phyloP scores from a whole-genome alignment of 2,113 vertebrate genomes.

The Pseudorhombus dupliciocellatus region DNA sequence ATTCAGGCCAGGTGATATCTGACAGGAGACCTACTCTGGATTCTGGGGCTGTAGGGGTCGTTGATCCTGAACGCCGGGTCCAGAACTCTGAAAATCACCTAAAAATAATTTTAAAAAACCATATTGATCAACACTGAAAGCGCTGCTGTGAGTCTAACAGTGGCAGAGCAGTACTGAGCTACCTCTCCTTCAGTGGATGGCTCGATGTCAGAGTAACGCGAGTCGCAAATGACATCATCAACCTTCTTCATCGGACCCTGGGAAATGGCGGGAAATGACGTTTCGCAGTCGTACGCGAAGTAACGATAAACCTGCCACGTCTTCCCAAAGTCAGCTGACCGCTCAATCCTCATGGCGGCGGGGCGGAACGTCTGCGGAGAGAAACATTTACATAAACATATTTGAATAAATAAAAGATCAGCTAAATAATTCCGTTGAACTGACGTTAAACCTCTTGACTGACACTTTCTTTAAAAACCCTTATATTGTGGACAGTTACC shows the following conservation, averaged over 20 bases:
- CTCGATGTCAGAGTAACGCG: constrained; percentile 96
- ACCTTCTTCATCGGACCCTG: constrained; percentile 94
- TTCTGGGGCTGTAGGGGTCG: constrained; percentile 94
- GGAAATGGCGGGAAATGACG: constrained; percentile 86
- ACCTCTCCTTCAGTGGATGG: constrained; percentile 98
- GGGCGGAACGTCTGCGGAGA: constrained; percentile 91
- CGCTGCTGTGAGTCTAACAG: not conserved
- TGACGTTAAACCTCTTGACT: no score
- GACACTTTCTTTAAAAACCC: not conserved
- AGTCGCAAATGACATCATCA: constrained; percentile 95
- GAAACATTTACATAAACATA: not conserved
- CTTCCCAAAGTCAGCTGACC: constrained; percentile 93
- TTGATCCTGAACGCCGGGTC: constrained; percentile 95
- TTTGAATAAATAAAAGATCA: no score
- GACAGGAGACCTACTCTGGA: constrained; percentile 86
- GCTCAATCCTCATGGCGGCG: constrained; percentile 95
- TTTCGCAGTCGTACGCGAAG: constrained; percentile 96
- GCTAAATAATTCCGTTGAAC: no score
- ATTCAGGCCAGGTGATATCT: not conserved
- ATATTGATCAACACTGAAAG: no score
- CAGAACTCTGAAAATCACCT: constrained; percentile 97
- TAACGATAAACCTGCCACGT: constrained; percentile 95
- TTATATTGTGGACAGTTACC: not conserved
- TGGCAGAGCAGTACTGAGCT: not conserved
- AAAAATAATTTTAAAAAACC: not conserved